Conservation (phyloP, 2,113 vertebrate genomes). For the Microtus ochrogaster region DNA sequence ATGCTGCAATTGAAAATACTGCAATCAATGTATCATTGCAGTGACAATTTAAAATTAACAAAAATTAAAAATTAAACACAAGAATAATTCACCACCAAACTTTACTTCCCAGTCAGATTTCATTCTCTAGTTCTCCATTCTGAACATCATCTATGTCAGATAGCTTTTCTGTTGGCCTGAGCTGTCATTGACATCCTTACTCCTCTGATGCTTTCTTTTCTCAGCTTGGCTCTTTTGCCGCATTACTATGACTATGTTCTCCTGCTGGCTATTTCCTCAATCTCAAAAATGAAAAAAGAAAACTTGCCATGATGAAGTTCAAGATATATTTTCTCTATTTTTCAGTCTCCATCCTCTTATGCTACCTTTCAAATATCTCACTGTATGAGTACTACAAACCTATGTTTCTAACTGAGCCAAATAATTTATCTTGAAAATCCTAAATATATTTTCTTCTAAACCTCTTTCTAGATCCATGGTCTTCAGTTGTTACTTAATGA, state of each 20-base stretch:
- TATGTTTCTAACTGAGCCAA: not conserved
- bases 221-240: not conserved
- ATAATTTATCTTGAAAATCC: not conserved
- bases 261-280: not conserved
- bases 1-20: not conserved
- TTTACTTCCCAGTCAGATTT: not conserved
- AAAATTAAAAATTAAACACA: not conserved
- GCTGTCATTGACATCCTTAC: not conserved
- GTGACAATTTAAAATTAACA: not conserved
- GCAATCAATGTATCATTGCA: not conserved
- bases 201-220: not conserved
- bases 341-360: not conserved
- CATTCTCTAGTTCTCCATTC: not conserved
- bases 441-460: not conserved
- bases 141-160: not conserved
- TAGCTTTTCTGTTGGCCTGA: not conserved
- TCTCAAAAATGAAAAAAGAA: not conserved
- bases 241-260: not conserved
- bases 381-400: not conserved
- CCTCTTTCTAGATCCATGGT: not conserved
- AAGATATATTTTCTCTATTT: slow-evolving; percentile 10
- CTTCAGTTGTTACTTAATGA: not conserved
- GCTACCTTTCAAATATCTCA: not conserved
- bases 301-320: not conserved
- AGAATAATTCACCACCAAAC: not conserved